These are phyloP conservation scores for Oceanites oceanicus DNA, from an alignment of 2,113 vertebrate species.

Conservation along the genomic window DNA sequence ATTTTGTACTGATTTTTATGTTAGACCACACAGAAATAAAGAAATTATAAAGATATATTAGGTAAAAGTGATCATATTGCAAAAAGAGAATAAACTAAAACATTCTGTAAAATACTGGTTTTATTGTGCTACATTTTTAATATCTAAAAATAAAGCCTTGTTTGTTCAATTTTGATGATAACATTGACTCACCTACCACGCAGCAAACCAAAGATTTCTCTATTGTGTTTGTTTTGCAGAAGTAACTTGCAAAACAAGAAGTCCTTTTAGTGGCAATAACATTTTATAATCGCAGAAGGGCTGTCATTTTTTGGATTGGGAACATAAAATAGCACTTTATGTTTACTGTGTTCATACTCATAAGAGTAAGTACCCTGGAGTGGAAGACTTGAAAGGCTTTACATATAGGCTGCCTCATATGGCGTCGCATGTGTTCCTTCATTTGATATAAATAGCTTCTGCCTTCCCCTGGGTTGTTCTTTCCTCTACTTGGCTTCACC, in stretches of 20 bases:
- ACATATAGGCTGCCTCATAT: neutral
- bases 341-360: neutral
- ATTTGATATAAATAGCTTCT: conserved; percentile 49
- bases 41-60: neutral
- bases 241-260: conserved; percentile 48
- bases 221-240: conserved; percentile 55
- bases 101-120: neutral
- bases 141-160: conserved; percentile 42
- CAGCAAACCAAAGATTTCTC: conserved; percentile 44
- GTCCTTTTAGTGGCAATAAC: conserved; percentile 3
- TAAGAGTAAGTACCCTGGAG: neutral
- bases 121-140: neutral
- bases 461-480: conserved; percentile 1
- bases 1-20: neutral
- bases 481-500: conserved; percentile 7
- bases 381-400: conserved; percentile 37
- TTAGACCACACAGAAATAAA: neutral
- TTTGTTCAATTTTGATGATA: conserved; percentile 59
- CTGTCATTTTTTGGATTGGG: neutral
- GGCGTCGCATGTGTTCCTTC: neutral
- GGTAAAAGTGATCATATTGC: neutral
- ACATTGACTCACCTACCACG: conserved; percentile 13
- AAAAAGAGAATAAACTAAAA: neutral
- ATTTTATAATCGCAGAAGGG: neutral
- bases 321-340: conserved; percentile 30